Percentiles rank a stretch among this genome's conserved stretches.
These are phyloP conservation scores for Macrosteles quadrilineatus DNA, from an alignment of 1,140 invertebrate genomes.

Conservation along the genomic window DNA sequence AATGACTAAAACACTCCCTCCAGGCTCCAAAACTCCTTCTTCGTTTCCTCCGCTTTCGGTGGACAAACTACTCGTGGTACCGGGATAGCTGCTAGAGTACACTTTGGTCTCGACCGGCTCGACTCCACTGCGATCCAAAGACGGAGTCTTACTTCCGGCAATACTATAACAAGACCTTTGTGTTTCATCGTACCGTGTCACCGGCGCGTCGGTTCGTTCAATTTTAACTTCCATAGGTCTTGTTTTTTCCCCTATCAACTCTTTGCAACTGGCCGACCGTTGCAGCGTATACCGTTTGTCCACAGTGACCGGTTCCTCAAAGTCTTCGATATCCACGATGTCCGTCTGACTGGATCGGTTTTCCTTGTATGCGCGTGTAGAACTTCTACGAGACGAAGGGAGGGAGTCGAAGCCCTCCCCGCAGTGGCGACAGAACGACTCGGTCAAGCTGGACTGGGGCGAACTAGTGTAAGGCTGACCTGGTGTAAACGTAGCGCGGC, in stretches of 20 bases:
- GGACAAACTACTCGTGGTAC: conserved; percentile 64
- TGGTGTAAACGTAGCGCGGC: conserved; percentile 32
- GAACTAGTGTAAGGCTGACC: conserved; percentile 33
- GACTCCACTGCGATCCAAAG: conserved; percentile 39
- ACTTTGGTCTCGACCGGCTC: conserved; percentile 58
- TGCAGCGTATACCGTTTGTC: conserved; percentile 62
- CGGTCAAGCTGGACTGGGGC: conserved; percentile 22
- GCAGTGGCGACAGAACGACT: conserved; percentile 30
- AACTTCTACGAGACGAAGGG: conserved; percentile 21
- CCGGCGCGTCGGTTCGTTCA: conserved; percentile 65
- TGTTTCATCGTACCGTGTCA: conserved; percentile 72
- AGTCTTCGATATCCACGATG: conserved; percentile 48
- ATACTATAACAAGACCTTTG: conserved; percentile 38
- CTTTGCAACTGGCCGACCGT: conserved; percentile 71
- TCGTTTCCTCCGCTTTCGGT: conserved; percentile 63
- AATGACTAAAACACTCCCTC: conserved; percentile 43
- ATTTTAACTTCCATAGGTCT: conserved; percentile 39
- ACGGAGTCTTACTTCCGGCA: conserved; percentile 42
- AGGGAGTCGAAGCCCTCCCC: conserved; percentile 31
- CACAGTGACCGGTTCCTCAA: conserved; percentile 41
- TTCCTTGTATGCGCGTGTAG: conserved; percentile 19
- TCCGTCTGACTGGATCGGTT: conserved; percentile 42
- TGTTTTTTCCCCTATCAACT: conserved; percentile 38
- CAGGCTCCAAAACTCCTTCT: conserved; percentile 54
- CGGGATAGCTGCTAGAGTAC: conserved; percentile 83